A percentile compares a stretch with the other conserved stretches of the same genome.
phyloP scores from a whole-genome alignment of 2,797 vertebrate genomes.

The Sciurus vulgaris region DNA sequence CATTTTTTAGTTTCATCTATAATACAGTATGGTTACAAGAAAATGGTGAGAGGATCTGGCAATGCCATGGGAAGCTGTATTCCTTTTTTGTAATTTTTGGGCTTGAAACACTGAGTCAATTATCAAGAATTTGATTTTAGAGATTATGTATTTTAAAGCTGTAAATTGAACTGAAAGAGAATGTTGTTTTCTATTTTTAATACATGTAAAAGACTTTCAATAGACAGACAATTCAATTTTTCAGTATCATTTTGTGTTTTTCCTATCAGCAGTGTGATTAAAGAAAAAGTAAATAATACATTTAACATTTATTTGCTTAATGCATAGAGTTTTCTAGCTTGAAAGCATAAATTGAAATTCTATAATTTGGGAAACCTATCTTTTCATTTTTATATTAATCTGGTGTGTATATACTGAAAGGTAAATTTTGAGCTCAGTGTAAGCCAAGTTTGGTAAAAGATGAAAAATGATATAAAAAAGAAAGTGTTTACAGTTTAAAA shows the following conservation, averaged over 20 bases:
- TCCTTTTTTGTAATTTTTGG: constrained; percentile 71
- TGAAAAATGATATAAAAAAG: neutral
- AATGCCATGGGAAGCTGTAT: constrained; percentile 75
- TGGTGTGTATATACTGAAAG: neutral
- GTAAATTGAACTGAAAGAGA: neutral
- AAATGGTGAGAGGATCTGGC: constrained; percentile 86
- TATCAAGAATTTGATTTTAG: constrained; percentile 80
- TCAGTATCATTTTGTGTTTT: constrained; percentile 47
- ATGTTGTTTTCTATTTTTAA: constrained; percentile 67
- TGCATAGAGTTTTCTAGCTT: constrained; percentile 1
- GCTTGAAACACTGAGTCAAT: constrained; percentile 75
- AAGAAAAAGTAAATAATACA: constrained; percentile 7
- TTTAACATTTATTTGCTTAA: constrained; percentile 51
- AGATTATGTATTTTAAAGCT: constrained; percentile 71
- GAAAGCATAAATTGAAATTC: neutral
- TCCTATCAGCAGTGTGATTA: neutral
- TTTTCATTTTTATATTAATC: constrained; percentile 55
- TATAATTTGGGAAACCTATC: neutral
- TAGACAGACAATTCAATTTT: constrained; percentile 48
- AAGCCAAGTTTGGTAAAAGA: constrained; percentile 35
- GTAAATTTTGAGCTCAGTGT: constrained; percentile 44
- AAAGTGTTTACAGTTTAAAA: neutral
- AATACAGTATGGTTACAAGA: constrained; percentile 87
- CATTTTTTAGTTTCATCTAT: constrained; percentile 90
- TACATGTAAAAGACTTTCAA: neutral